phyloP scores from a whole-genome alignment of 1,140 invertebrate species.

The Drosophila subpulchrella region DNA sequence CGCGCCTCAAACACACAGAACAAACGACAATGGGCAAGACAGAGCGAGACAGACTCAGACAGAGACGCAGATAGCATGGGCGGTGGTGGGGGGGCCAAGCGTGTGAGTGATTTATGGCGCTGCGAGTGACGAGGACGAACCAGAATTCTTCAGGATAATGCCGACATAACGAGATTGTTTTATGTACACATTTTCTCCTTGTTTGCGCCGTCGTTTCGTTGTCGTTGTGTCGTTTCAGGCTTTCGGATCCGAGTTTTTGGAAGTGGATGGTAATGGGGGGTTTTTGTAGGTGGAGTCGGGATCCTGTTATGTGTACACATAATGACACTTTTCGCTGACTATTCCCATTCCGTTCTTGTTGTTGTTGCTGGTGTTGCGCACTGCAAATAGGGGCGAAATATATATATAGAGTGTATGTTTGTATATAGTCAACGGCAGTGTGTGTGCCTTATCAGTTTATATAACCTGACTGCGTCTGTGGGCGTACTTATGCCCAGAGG shows the following conservation, averaged over 20 bases:
- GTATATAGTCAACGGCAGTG: slow-evolving; percentile 17
- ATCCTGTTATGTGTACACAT: slow-evolving; percentile 55
- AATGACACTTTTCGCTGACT: slow-evolving; percentile 74
- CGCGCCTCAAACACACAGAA: slow-evolving; percentile 21
- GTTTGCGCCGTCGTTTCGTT: slow-evolving; percentile 54
- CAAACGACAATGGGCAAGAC: slow-evolving; percentile 13
- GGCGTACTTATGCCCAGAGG: slow-evolving; percentile 65
- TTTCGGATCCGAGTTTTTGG: slow-evolving; percentile 16
- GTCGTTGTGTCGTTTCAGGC: slow-evolving; percentile 29
- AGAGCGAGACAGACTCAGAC: not conserved
- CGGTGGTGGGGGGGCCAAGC: slow-evolving; percentile 53
- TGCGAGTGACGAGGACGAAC: slow-evolving; percentile 83
- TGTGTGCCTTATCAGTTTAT: slow-evolving; percentile 51
- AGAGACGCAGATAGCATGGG: not conserved
- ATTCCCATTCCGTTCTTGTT: slow-evolving; percentile 30
- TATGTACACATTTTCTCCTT: slow-evolving; percentile 78
- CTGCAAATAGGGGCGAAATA: slow-evolving; percentile 60
- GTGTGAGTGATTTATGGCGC: slow-evolving; percentile 83
- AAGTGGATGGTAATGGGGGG: slow-evolving; percentile 1
- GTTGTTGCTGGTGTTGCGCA: slow-evolving; percentile 25
- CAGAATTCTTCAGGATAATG: slow-evolving; percentile 84
- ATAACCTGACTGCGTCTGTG: slow-evolving; percentile 35
- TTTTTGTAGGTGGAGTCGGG: slow-evolving; percentile 34
- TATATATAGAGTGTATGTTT: slow-evolving; percentile 26
- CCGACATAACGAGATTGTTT: slow-evolving; percentile 84